These are phyloP conservation scores for Andrena camellia DNA, from an alignment of 2,888 invertebrate species.

Conservation along the genomic window DNA sequence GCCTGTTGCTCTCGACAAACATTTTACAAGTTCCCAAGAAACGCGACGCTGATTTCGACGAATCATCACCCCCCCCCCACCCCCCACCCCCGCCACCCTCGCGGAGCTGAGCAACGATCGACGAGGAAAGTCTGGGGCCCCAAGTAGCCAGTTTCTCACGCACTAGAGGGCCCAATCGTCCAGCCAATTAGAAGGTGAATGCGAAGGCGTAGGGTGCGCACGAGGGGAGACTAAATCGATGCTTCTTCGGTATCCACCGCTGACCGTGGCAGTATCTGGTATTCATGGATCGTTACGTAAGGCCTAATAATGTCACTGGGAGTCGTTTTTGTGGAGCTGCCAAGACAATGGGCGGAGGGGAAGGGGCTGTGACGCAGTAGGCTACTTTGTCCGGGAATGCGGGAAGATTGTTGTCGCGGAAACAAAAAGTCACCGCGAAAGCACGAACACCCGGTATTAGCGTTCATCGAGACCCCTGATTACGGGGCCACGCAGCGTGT, in stretches of 20 bases:
- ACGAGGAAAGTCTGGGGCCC: constrained; percentile 2
- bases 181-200: constrained; percentile 49
- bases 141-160: constrained; percentile 51
- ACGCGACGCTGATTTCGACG: background rate
- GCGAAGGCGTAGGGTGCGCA: constrained; percentile 9
- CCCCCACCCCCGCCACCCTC: no score
- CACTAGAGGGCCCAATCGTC: constrained; percentile 33
- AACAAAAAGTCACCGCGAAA: constrained; percentile 77
- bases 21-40: background rate
- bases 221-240: constrained; percentile 44
- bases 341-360: constrained; percentile 60
- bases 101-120: background rate
- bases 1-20: background rate
- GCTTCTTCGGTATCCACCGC: constrained; percentile 24
- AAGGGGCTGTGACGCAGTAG: constrained; percentile 14
- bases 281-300: constrained; percentile 83
- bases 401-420: constrained; percentile 82
- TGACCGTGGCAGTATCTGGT: constrained; percentile 74
- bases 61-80: constrained; percentile 19
- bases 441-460: constrained; percentile 71
- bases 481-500: constrained; percentile 63
- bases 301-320: constrained; percentile 77
- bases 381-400: constrained; percentile 73
- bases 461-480: constrained; percentile 72
- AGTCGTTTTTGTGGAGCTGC: constrained; percentile 42